Conservation (phyloP, 2,113 vertebrate species). For the Oplegnathus fasciatus region DNA sequence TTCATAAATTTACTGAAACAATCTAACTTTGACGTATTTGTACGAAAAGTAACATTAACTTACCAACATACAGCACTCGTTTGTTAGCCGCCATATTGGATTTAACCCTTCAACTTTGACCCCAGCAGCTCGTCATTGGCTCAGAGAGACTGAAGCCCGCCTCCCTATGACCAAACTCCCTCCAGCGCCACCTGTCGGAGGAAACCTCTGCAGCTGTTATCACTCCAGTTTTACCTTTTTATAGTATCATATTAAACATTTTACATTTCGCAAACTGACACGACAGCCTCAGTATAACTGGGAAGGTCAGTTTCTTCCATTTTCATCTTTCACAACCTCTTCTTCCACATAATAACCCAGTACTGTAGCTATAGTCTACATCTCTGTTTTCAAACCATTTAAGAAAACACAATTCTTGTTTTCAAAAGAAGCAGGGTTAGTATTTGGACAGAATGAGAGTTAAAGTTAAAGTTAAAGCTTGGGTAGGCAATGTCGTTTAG, state of each 20-base stretch:
- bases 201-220: neutral
- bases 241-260: neutral
- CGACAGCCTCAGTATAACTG: neutral
- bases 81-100: constrained; percentile 83
- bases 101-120: constrained; percentile 73
- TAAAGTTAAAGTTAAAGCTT: too few species aligned
- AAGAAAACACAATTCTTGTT: too few species aligned
- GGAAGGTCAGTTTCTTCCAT: neutral
- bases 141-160: constrained; percentile 20
- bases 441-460: neutral
- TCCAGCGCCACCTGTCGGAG: constrained; percentile 52
- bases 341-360: neutral
- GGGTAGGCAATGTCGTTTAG: too few species aligned
- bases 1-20: neutral
- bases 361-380: neutral
- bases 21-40: neutral
- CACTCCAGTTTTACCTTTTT: neutral
- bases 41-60: constrained; percentile 43
- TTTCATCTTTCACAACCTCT: neutral
- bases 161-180: fast-evolving
- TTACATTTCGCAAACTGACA: neutral
- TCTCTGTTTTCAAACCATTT: neutral
- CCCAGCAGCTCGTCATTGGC: constrained; percentile 52
- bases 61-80: constrained; percentile 85
- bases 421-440: neutral